A percentile compares a stretch with the other conserved stretches of the same genome.
Conservation (phyloP, 2,888 invertebrate species). For the Pasiphila rectangulata region DNA sequence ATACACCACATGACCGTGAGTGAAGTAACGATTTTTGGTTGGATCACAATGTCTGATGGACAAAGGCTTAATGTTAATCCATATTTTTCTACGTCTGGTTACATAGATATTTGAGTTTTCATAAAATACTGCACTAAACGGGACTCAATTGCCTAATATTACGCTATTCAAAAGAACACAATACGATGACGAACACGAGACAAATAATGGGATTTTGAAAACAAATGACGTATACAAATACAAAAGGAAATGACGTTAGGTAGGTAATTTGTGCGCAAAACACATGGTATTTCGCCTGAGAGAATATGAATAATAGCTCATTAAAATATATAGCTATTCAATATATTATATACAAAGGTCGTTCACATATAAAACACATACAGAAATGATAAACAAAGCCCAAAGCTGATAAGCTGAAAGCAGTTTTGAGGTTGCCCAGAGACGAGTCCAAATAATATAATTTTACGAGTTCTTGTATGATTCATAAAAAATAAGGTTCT, state of each 20-base stretch:
- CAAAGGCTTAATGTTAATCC: too few species aligned
- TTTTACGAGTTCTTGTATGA: too few species aligned
- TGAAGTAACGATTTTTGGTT: too few species aligned
- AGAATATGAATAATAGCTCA: too few species aligned
- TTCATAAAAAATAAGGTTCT: too few species aligned
- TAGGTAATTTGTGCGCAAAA: background rate
- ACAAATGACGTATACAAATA: background rate
- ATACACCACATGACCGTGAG: too few species aligned
- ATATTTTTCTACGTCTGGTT: too few species aligned
- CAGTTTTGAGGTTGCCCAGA: slow-evolving; percentile 11
- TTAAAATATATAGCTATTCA: too few species aligned
- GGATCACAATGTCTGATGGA: too few species aligned
- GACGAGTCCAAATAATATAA: too few species aligned
- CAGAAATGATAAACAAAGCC: slow-evolving; percentile 17
- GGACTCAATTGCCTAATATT: background rate
- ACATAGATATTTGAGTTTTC: background rate
- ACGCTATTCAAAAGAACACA: background rate
- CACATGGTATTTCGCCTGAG: too few species aligned
- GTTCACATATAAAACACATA: slow-evolving; percentile 11
- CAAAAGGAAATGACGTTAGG: background rate
- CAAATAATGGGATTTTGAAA: background rate
- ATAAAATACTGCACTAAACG: background rate
- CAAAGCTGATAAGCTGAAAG: slow-evolving; percentile 17
- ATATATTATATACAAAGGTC: too few species aligned
- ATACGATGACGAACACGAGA: background rate